A percentile compares a stretch with the other conserved stretches of the same genome.
Evolutionary conservation across 2,113 vertebrate species (phyloP).

Genomic region (Microtus oregoni): DNA sequence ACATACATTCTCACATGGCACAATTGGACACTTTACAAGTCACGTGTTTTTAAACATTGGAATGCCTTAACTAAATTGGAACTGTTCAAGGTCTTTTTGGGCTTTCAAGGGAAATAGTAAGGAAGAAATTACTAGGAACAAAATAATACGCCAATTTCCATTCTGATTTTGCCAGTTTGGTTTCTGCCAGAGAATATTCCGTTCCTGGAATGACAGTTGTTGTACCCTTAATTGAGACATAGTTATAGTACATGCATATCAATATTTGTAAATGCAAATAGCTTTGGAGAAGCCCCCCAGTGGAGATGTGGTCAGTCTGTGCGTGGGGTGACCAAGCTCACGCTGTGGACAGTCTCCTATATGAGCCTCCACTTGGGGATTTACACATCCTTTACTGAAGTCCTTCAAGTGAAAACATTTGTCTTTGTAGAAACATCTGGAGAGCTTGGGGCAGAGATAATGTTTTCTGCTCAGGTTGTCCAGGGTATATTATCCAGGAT

Average conservation of each 20-base stretch:
- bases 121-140: constrained; percentile 46
- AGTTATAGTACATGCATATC: constrained; percentile 11
- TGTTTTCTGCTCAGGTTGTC: constrained; percentile 34
- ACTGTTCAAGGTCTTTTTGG: constrained; percentile 42
- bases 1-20: constrained; percentile 37
- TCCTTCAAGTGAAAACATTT: constrained; percentile 26
- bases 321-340: not conserved
- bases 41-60: constrained; percentile 75
- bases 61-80: constrained; percentile 61
- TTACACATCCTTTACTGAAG: not conserved
- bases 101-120: constrained; percentile 66
- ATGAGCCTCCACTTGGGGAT: not conserved
- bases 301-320: no score
- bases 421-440: constrained; percentile 44
- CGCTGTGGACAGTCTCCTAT: rapidly evolving
- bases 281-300: not conserved
- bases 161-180: constrained; percentile 38
- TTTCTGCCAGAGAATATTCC: constrained; percentile 39
- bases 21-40: constrained; percentile 58
- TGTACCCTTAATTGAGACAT: not conserved
- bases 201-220: not conserved
- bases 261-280: constrained; percentile 36
- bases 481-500: not conserved
- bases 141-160: constrained; percentile 53
- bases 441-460: not conserved